phyloP scores from a whole-genome alignment of 2,113 vertebrate species.

The Maccullochella peelii region DNA sequence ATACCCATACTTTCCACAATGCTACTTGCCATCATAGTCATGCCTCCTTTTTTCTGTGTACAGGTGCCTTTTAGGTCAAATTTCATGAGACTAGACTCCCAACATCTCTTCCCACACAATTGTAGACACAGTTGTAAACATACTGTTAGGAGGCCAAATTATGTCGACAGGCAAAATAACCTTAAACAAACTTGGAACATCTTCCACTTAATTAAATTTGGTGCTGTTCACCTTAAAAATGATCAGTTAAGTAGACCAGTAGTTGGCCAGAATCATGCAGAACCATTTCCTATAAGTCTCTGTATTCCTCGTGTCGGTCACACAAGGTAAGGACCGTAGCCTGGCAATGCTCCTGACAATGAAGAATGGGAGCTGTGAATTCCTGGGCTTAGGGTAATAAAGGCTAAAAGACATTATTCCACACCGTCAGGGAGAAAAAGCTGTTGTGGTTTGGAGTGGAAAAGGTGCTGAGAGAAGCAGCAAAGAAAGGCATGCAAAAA shows the following conservation, averaged over 20 bases:
- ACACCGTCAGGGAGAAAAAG: slow-evolving; percentile 28
- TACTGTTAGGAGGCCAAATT: neutral
- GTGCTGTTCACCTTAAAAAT: neutral
- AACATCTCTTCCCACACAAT: neutral
- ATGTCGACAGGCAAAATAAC: neutral
- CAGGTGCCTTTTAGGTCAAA: neutral
- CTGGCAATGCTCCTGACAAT: slow-evolving; percentile 22
- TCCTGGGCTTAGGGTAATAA: slow-evolving; percentile 21
- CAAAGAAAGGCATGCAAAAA: neutral
- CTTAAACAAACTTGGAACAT: neutral
- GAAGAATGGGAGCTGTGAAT: slow-evolving; percentile 21
- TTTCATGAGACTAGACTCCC: neutral
- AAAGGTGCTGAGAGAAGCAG: slow-evolving; percentile 25
- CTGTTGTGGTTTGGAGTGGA: slow-evolving; percentile 22
- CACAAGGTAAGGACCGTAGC: neutral
- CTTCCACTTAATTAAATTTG: neutral
- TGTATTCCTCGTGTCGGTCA: neutral
- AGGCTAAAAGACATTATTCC: slow-evolving; percentile 39
- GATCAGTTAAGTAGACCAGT: neutral
- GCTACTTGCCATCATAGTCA: neutral
- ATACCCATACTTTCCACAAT: neutral
- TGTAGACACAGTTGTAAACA: neutral
- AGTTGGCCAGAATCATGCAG: too few relatives aligned
- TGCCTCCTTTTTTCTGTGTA: neutral
- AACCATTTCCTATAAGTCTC: neutral